Evolutionary conservation across 2,888 invertebrate genomes (phyloP).

Genomic region (Boloria selene): DNA sequence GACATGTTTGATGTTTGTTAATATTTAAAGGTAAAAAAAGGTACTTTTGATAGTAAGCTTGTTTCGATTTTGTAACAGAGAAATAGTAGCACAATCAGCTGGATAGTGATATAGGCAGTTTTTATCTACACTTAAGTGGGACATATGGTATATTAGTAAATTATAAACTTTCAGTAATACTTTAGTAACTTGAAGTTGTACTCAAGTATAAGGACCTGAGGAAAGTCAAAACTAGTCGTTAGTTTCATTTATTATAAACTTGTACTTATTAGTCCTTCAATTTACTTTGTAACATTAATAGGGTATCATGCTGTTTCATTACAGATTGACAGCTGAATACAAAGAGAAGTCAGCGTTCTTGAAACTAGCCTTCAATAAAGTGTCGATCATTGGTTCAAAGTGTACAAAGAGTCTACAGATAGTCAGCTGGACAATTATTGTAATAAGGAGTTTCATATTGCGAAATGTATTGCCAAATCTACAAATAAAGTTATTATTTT

Average conservation of each 20-base stretch:
- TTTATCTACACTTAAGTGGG: no score
- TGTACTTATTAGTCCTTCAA: conserved; percentile 16
- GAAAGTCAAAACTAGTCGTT: no score
- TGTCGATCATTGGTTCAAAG: conserved; percentile 13
- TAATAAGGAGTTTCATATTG: conserved; percentile 1
- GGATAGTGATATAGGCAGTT: no score
- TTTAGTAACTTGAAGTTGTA: no score
- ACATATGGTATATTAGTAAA: no score
- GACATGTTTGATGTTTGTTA: conserved; percentile 2
- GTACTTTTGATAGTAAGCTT: not conserved
- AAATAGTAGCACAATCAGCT: no score
- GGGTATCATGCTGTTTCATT: conserved; percentile 17
- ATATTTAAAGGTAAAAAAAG: not conserved
- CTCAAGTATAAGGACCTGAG: no score
- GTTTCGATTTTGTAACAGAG: no score
- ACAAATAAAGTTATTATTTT: not conserved
- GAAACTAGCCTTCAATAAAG: conserved; percentile 18
- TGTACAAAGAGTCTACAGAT: conserved; percentile 5
- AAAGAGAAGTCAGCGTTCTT: conserved; percentile 19
- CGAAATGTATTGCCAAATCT: not conserved
- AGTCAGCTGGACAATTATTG: not conserved
- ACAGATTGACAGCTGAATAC: conserved; percentile 20
- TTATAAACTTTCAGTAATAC: no score
- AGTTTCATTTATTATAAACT: not conserved
- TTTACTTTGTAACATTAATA: conserved; percentile 8